phyloP scores from a whole-genome alignment of 2,888 invertebrate genomes.

The Drosophila vallismaia region DNA sequence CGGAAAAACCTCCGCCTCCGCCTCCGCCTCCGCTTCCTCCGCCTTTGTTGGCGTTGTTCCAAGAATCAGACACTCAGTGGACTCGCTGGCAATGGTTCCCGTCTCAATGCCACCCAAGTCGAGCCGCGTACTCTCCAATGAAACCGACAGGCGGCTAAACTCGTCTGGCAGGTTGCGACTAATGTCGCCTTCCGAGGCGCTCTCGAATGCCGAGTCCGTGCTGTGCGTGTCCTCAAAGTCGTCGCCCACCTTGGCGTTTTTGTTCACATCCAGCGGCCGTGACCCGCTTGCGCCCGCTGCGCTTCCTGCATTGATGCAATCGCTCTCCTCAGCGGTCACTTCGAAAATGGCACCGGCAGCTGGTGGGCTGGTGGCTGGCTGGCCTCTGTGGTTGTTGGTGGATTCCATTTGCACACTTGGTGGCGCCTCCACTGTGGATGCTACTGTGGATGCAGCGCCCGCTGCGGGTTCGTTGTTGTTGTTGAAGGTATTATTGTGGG shows the following conservation, averaged over 20 bases:
- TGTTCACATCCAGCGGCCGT: conserved; percentile 81
- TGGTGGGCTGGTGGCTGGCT: conserved; percentile 10
- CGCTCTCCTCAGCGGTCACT: conserved; percentile 78
- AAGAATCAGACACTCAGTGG: conserved; percentile 76
- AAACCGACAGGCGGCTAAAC: conserved; percentile 78
- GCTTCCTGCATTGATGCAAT: conserved; percentile 63
- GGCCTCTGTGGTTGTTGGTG: conserved; percentile 28
- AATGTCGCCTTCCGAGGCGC: conserved; percentile 83
- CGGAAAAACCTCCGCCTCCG: conserved; percentile 6
- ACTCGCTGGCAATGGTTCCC: conserved; percentile 82
- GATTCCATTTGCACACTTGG: conserved; percentile 6
- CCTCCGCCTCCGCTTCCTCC: conserved; percentile 12
- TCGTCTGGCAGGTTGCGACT: conserved; percentile 82
- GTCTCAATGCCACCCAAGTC: conserved; percentile 80
- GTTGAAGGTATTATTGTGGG: conserved; percentile 49
- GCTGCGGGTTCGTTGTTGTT: conserved; percentile 53
- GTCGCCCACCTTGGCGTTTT: conserved; percentile 76
- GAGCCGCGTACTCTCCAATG: conserved; percentile 77
- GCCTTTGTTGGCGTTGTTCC: conserved; percentile 58
- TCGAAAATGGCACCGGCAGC: conserved; percentile 65
- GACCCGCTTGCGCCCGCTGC: conserved; percentile 47
- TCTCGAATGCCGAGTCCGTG: conserved; percentile 83
- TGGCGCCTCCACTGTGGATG: not conserved
- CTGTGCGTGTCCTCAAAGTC: conserved; percentile 83
- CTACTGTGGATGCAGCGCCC: conserved; percentile 9